Conservation (phyloP, 2,797 vertebrate species). For the Lycodopsis pacificus region DNA sequence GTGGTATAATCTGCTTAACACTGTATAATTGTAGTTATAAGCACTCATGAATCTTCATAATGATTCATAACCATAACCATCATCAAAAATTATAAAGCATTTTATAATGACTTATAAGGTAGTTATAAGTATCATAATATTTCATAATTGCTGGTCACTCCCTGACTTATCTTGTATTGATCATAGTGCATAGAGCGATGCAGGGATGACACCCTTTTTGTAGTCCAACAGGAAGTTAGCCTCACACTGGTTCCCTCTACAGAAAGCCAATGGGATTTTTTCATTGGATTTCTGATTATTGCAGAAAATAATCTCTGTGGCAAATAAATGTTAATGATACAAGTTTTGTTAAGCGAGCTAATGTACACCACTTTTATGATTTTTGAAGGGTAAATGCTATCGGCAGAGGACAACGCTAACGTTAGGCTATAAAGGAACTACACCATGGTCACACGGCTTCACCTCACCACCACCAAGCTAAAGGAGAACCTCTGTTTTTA, state of each 20-base stretch:
- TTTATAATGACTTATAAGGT: background rate
- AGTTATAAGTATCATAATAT: background rate
- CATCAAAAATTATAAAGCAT: background rate
- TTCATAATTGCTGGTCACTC: background rate
- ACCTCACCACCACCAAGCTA: no score
- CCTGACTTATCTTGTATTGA: background rate
- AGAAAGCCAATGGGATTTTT: background rate
- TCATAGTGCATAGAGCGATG: background rate
- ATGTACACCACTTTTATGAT: background rate
- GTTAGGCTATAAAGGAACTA: background rate
- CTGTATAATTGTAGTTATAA: background rate
- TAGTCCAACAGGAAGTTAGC: no score
- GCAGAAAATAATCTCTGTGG: background rate
- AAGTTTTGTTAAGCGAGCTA: no score
- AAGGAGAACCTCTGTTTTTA: background rate
- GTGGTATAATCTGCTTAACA: background rate
- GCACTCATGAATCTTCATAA: background rate
- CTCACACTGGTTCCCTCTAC: background rate
- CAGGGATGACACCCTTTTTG: no score
- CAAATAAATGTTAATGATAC: no score
- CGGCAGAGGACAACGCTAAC: background rate
- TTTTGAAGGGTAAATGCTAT: background rate
- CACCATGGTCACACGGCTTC: no score
- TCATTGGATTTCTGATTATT: background rate
- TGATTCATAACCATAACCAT: background rate